These are phyloP conservation scores for Diarsia rubi DNA, from an alignment of 2,888 invertebrate genomes.

Conservation along the genomic window DNA sequence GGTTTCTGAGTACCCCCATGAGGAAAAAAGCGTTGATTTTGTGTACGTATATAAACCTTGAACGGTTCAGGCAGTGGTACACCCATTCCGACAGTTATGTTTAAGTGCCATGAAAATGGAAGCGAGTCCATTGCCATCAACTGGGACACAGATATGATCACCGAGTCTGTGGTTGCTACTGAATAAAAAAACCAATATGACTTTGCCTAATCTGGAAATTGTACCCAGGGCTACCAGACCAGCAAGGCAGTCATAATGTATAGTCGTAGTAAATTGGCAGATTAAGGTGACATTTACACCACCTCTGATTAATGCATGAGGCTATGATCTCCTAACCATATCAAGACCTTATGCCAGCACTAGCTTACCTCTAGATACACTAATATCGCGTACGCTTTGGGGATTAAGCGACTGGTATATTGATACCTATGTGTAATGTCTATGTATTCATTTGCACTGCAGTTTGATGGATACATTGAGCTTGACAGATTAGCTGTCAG, in stretches of 20 bases:
- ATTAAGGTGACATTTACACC: not conserved
- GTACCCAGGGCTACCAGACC: no score
- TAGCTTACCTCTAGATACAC: not conserved
- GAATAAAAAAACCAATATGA: no score
- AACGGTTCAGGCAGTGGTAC: no score
- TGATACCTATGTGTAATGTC: slow-evolving; percentile 6
- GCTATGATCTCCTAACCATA: not conserved
- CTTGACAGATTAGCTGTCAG: slow-evolving; percentile 37
- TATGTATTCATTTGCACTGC: slow-evolving; percentile 17
- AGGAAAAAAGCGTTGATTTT: no score
- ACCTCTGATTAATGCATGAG: not conserved
- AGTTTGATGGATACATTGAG: slow-evolving; percentile 24
- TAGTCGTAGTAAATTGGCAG: not conserved
- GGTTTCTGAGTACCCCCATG: no score
- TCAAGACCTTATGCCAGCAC: not conserved
- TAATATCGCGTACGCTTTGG: slow-evolving; percentile 7
- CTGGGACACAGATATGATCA: no score
- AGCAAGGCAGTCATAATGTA: not conserved
- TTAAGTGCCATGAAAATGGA: no score
- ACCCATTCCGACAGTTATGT: no score
- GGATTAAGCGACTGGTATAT: slow-evolving; percentile 26
- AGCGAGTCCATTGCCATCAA: no score
- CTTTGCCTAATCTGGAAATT: no score
- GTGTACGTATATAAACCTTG: no score
- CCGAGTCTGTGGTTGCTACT: no score